phyloP scores from a whole-genome alignment of 1,140 invertebrate genomes.

The Nephotettix cincticeps region DNA sequence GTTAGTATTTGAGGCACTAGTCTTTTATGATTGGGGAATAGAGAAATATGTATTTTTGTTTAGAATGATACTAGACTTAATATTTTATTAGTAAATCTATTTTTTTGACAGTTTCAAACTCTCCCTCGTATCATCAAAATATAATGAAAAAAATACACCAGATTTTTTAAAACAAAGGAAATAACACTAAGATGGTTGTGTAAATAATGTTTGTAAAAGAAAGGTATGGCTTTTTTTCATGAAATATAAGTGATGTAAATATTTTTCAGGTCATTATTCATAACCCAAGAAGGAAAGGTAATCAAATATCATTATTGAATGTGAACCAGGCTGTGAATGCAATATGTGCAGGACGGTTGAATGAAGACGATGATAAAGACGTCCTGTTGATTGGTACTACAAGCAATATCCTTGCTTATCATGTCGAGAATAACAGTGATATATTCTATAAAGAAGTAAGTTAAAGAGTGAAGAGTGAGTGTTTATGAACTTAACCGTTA shows the following conservation, averaged over 20 bases:
- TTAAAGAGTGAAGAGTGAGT: too few relatives aligned
- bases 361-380: conserved; percentile 68
- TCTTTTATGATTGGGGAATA: too few relatives aligned
- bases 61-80: too few relatives aligned
- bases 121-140: neutral
- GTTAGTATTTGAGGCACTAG: too few relatives aligned
- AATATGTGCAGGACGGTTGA: conserved; percentile 64
- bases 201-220: neutral
- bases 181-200: neutral
- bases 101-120: conserved; percentile 10
- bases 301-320: conserved; percentile 74
- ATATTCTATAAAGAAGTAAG: conserved; percentile 87
- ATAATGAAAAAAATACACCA: neutral
- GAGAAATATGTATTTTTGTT: too few relatives aligned
- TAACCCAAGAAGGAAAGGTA: conserved; percentile 65
- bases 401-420: conserved; percentile 85
- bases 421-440: conserved; percentile 89
- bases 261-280: conserved; percentile 75
- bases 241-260: conserved; percentile 6
- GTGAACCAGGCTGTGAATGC: conserved; percentile 78
- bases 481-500: too few relatives aligned
- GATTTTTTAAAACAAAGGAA: neutral
- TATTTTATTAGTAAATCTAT: too few relatives aligned
- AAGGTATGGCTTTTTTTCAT: conserved; percentile 24
- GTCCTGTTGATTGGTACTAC: conserved; percentile 80